Percentiles rank a stretch among this genome's conserved stretches.
These are phyloP conservation scores for Laticauda colubrina DNA, from an alignment of 2,113 vertebrate genomes.

Conservation along the genomic window DNA sequence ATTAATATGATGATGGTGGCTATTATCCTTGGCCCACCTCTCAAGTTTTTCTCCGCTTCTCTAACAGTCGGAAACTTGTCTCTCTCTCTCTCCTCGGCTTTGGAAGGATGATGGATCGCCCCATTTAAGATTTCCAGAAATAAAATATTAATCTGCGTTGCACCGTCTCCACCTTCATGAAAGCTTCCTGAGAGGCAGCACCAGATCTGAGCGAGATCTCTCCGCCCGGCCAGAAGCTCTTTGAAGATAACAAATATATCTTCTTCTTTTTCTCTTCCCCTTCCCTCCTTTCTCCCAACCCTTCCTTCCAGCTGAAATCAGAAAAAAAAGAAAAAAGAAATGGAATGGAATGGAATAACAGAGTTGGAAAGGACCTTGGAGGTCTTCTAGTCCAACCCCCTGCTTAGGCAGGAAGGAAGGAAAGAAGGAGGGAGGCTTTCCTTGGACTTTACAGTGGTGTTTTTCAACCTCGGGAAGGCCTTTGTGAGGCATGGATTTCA, in stretches of 20 bases:
- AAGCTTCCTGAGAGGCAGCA: constrained; percentile 53
- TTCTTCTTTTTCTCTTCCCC: constrained; percentile 17
- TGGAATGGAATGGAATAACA: no score
- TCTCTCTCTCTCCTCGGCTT: neutral
- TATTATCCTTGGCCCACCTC: neutral
- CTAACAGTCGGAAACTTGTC: neutral
- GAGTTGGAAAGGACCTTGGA: no score
- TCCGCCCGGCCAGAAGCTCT: constrained; percentile 33
- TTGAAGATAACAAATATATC: constrained; percentile 41
- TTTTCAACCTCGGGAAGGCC: no score
- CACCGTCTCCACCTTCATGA: constrained; percentile 60
- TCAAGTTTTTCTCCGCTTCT: neutral
- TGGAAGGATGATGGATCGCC: constrained; percentile 59
- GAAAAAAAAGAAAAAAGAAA: no score
- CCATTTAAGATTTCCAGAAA: constrained; percentile 56
- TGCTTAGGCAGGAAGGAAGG: no score
- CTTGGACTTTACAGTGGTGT: no score
- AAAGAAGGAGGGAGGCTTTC: no score
- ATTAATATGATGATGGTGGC: neutral
- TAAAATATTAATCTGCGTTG: constrained; percentile 56
- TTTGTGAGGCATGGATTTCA: neutral
- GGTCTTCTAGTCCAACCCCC: no score
- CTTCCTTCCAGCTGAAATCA: no score
- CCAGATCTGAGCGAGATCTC: constrained; percentile 39
- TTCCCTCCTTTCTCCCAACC: neutral